Percentiles rank a stretch among this genome's conserved stretches.
These are phyloP conservation scores for Steinernema feltiae DNA, from an alignment of 1,140 invertebrate genomes.

Conservation along the genomic window DNA sequence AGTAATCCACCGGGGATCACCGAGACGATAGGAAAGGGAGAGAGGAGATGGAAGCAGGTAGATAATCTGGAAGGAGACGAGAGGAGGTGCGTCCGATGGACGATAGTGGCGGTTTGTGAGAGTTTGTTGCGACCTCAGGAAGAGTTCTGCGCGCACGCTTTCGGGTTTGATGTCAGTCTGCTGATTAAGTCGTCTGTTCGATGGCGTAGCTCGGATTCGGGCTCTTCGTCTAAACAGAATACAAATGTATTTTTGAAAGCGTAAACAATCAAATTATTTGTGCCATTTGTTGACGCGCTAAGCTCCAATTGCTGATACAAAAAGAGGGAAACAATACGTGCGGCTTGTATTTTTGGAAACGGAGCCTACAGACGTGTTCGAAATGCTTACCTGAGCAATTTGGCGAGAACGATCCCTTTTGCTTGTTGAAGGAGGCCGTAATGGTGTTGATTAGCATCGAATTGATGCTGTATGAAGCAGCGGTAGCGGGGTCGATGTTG, in stretches of 20 bases:
- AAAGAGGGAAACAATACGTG: no score
- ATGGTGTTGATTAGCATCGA: background rate
- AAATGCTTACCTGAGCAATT: background rate
- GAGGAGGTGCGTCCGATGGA: background rate
- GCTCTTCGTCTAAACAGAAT: background rate
- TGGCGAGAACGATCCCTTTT: background rate
- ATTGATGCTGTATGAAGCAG: no score
- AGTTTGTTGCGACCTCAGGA: no score
- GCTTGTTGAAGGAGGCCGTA: background rate
- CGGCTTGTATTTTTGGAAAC: no score
- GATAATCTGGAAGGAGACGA: background rate
- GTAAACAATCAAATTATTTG: background rate
- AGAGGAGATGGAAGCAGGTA: background rate
- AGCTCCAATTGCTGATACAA: background rate
- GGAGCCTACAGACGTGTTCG: background rate
- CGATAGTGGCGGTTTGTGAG: background rate
- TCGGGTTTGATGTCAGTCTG: background rate
- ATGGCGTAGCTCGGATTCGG: background rate
- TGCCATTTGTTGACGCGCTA: no score
- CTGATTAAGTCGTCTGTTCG: constrained; percentile 1
- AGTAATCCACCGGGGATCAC: constrained; percentile 5
- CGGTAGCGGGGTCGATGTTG: no score
- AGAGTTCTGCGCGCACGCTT: background rate
- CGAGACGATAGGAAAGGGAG: background rate
- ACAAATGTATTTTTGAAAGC: background rate